Evolutionary conservation across 2,888 invertebrate genomes (phyloP).

Genomic region (Myopa testacea): DNA sequence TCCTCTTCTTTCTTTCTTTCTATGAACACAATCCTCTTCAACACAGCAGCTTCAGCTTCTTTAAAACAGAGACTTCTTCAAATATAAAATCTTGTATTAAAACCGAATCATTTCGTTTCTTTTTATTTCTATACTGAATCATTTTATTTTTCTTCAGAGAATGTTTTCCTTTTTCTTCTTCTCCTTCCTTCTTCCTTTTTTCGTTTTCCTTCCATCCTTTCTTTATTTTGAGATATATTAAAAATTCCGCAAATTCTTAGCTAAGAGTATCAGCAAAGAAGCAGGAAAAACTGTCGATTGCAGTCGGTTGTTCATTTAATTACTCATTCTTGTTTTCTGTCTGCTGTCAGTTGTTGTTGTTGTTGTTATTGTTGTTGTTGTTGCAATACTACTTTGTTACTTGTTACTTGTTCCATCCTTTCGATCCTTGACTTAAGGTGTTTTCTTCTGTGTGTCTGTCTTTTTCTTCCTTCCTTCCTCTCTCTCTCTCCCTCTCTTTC

Average conservation of each 20-base stretch:
- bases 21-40: too few species aligned
- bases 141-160: background rate
- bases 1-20: background rate
- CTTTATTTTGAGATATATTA: background rate
- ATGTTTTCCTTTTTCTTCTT: background rate
- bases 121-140: too few species aligned
- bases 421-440: too few species aligned
- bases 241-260: constrained; percentile 24
- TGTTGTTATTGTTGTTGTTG: background rate
- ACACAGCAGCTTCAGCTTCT: background rate
- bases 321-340: background rate
- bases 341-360: background rate
- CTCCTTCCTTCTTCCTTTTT: background rate
- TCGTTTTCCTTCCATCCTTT: background rate
- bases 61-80: background rate
- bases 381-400: background rate
- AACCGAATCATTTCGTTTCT: too few species aligned
- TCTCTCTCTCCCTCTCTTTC: too few species aligned
- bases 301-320: constrained; percentile 22
- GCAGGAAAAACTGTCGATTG: constrained; percentile 15
- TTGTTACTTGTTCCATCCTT: too few species aligned
- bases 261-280: background rate
- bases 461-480: too few species aligned
- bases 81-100: too few species aligned
- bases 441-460: too few species aligned